These are phyloP conservation scores for Gadopsis bispinosus DNA, from an alignment of 2,797 vertebrate genomes.

Conservation along the genomic window DNA sequence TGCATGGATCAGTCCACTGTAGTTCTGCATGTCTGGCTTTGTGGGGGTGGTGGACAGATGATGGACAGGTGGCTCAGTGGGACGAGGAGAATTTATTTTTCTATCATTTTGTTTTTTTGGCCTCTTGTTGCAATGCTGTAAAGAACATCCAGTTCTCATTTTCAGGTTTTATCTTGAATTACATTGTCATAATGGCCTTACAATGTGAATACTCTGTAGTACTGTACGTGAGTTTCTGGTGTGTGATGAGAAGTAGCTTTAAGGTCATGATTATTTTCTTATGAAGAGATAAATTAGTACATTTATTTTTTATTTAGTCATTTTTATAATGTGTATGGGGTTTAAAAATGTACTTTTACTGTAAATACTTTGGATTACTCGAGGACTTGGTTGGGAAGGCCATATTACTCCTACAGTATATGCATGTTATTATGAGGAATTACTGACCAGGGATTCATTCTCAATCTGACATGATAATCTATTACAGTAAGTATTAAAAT, in stretches of 20 bases:
- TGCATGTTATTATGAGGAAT: constrained; percentile 78
- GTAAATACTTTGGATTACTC: constrained; percentile 81
- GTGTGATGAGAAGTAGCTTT: constrained; percentile 79
- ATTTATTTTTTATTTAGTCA: constrained; percentile 86
- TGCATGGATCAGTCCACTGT: constrained; percentile 60
- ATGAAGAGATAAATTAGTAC: constrained; percentile 83
- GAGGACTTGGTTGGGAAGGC: constrained; percentile 73
- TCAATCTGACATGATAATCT: constrained; percentile 72
- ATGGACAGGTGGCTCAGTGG: constrained; percentile 53
- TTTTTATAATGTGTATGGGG: constrained; percentile 82
- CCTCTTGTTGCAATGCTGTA: constrained; percentile 74
- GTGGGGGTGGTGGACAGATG: constrained; percentile 32
- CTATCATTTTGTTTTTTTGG: constrained; percentile 79
- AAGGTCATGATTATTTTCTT: constrained; percentile 85
- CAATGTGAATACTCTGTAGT: constrained; percentile 78
- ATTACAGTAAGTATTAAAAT: constrained; percentile 69
- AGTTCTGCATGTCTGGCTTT: constrained; percentile 65
- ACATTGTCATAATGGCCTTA: constrained; percentile 83
- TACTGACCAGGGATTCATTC: constrained; percentile 68
- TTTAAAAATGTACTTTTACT: constrained; percentile 74
- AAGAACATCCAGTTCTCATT: constrained; percentile 78
- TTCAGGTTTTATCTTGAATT: constrained; percentile 80
- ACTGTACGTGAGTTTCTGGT: constrained; percentile 72
- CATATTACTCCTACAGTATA: constrained; percentile 78
- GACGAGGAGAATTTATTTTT: constrained; percentile 79